phyloP scores from a whole-genome alignment of 2,797 vertebrate genomes.

The Natrix natrix region DNA sequence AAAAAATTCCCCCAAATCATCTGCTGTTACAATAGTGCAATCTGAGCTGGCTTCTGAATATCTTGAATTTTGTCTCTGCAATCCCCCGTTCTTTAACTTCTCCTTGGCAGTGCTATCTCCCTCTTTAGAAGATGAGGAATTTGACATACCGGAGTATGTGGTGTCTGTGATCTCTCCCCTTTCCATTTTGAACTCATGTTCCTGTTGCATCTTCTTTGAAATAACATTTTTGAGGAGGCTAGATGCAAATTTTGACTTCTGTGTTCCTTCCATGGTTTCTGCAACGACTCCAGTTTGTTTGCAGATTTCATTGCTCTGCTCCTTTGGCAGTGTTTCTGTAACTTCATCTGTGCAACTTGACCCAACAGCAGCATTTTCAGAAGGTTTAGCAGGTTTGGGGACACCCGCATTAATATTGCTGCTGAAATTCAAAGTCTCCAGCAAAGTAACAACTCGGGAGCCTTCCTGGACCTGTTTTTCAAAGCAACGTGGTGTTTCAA shows the following conservation, averaged over 20 bases:
- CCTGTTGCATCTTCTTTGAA: conserved; percentile 97
- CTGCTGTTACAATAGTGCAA: conserved; percentile 70
- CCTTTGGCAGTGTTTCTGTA: conserved; percentile 64
- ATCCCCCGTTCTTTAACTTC: conserved; percentile 53
- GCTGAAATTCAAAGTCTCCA: conserved; percentile 80
- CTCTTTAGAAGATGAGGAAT: conserved; percentile 59
- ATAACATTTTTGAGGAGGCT: conserved; percentile 94
- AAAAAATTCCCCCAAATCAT: conserved; percentile 71
- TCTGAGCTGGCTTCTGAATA: conserved; percentile 84
- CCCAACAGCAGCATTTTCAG: conserved; percentile 67
- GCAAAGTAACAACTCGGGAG: conserved; percentile 80
- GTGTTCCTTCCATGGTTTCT: conserved; percentile 68
- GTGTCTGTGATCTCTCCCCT: conserved; percentile 80
- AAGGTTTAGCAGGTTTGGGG: conserved; percentile 63
- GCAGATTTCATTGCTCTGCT: conserved; percentile 61
- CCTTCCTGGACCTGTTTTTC: conserved; percentile 70
- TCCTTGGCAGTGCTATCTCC: conserved; percentile 65
- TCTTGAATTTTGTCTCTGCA: conserved; percentile 80
- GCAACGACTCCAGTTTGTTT: conserved; percentile 49
- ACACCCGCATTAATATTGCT: conserved; percentile 74
- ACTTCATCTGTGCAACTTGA: conserved; percentile 73
- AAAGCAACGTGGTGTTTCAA: conserved; percentile 64
- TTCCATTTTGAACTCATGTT: conserved; percentile 93
- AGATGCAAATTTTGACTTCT: conserved; percentile 88
- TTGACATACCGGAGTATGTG: conserved; percentile 57